Evolutionary conservation across 1,140 invertebrate genomes (phyloP).

Genomic region (Drosophila orena): DNA sequence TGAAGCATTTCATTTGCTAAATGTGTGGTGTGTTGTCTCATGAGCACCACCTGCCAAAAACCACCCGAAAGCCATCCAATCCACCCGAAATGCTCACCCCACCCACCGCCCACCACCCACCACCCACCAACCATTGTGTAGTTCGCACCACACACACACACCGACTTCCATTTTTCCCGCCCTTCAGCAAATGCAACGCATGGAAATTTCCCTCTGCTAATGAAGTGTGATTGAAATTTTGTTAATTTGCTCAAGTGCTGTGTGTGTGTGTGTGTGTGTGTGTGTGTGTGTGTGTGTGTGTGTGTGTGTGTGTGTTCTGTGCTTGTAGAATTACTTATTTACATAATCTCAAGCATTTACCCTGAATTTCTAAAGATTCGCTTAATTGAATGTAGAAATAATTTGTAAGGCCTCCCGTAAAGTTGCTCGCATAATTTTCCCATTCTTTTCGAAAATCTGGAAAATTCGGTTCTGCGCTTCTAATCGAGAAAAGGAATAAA

Average conservation of each 20-base stretch:
- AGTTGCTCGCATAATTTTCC: slow-evolving; percentile 41
- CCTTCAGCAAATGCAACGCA: slow-evolving; percentile 26
- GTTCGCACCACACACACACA: slow-evolving; percentile 28
- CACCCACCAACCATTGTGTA: slow-evolving; percentile 31
- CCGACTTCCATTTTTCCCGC: slow-evolving; percentile 1
- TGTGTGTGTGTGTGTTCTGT: slow-evolving; percentile 24
- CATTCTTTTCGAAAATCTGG: background rate
- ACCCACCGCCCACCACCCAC: slow-evolving; percentile 1
- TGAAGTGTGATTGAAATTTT: slow-evolving; percentile 79
- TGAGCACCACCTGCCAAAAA: slow-evolving; percentile 13
- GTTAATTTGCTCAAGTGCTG: slow-evolving; percentile 70
- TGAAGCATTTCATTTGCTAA: slow-evolving; percentile 57
- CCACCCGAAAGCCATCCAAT: slow-evolving; percentile 1
- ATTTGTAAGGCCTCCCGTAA: slow-evolving; percentile 48
- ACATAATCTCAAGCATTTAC: slow-evolving; percentile 57
- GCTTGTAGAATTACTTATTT: slow-evolving; percentile 59
- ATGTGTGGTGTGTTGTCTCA: slow-evolving; percentile 35
- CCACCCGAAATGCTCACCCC: background rate
- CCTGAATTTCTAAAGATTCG: slow-evolving; percentile 56
- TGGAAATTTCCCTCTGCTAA: slow-evolving; percentile 67
- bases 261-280: slow-evolving; percentile 17
- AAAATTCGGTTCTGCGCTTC: slow-evolving; percentile 14
- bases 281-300: slow-evolving; percentile 19
- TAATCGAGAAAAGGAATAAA: slow-evolving; percentile 12
- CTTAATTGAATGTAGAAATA: slow-evolving; percentile 59